Percentiles rank a stretch among this genome's conserved stretches.
Evolutionary conservation across 2,888 invertebrate species (phyloP).

Genomic region (Synanthedon tipuliformis): DNA sequence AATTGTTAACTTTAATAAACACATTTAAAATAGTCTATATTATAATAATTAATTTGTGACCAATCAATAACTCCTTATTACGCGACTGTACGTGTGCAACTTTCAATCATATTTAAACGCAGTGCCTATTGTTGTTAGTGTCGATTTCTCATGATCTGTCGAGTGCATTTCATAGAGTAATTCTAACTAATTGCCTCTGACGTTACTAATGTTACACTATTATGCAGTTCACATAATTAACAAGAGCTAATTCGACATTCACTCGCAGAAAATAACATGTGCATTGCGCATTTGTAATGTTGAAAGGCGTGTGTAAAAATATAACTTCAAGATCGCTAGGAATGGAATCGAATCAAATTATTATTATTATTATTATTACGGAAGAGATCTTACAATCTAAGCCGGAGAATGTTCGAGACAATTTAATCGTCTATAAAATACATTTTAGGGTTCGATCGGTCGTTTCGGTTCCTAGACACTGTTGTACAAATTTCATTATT

Average conservation of each 20-base stretch:
- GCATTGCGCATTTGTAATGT: background rate
- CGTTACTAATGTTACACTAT: background rate
- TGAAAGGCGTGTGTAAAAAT: slow-evolving; percentile 2
- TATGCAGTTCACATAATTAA: slow-evolving; percentile 10
- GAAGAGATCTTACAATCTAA: slow-evolving; percentile 22
- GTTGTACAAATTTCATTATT: too few species aligned
- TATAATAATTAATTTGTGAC: background rate
- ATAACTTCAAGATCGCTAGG: slow-evolving; percentile 14
- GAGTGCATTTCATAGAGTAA: background rate
- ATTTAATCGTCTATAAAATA: slow-evolving; percentile 1
- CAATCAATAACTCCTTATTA: background rate
- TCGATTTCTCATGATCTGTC: slow-evolving; percentile 9
- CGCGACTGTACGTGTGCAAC: background rate
- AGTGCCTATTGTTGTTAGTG: slow-evolving; percentile 9
- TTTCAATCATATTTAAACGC: background rate
- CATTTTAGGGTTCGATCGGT: too few species aligned
- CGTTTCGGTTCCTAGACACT: too few species aligned
- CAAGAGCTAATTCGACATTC: slow-evolving; percentile 5
- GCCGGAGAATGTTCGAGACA: slow-evolving; percentile 9
- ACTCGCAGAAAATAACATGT: slow-evolving; percentile 6
- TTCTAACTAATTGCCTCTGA: background rate
- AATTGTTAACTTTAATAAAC: too few species aligned
- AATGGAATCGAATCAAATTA: slow-evolving; percentile 23
- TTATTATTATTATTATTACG: slow-evolving; percentile 13
- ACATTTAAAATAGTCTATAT: too few species aligned